Evolutionary conservation across 2,797 vertebrate genomes (phyloP), one percentile per base, ranked within the genome.

Genomic region (Remorina albescens): DNA sequence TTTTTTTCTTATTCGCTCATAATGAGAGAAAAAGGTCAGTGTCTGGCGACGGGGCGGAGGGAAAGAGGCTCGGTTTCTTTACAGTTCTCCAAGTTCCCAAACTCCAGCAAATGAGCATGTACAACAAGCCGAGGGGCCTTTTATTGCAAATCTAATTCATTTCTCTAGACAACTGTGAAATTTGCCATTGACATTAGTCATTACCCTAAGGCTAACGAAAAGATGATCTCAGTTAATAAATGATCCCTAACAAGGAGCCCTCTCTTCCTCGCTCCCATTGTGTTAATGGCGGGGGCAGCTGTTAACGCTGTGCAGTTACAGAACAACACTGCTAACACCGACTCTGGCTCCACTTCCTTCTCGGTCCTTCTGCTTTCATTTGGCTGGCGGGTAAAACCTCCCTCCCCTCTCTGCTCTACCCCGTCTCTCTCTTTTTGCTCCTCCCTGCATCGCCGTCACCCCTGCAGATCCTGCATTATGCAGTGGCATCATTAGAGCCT

Each of bases 161-260:
- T 97, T 97, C 96, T 97, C 96, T 96, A 96, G 96, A 98, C 96
- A 97, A 97, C 96, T 98, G 96, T 98, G 96, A 98, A 97, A 98
- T 98, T 96, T 96, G 95, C 96, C 96, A 96, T 96, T 97, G 97
- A 98, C 97, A 97, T 99, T 97, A 97, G 96, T 97, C 96, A 96
- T 96, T 97, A 97, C 95, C 97, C 96, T 93, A 93, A 96, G 96
- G 96, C 96, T 93, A 95, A 96, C 95, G 92, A 95, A 97, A 96
- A 98, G 96, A 97, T 96, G 96, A 97, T 97, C 96, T 96, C 95
- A 94, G 95, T 96, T 98, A 97, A 97, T 97, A 97, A 97, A 98
- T 96, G 96, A 96, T 98, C 95, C 95, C 96, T 97, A 97, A 98
- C 95, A 97, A 97, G 96, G 95, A 95, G 90, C 80, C 30, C 78